Evolutionary conservation across 2,888 invertebrate species (phyloP).

Genomic region (Furcula furcula): DNA sequence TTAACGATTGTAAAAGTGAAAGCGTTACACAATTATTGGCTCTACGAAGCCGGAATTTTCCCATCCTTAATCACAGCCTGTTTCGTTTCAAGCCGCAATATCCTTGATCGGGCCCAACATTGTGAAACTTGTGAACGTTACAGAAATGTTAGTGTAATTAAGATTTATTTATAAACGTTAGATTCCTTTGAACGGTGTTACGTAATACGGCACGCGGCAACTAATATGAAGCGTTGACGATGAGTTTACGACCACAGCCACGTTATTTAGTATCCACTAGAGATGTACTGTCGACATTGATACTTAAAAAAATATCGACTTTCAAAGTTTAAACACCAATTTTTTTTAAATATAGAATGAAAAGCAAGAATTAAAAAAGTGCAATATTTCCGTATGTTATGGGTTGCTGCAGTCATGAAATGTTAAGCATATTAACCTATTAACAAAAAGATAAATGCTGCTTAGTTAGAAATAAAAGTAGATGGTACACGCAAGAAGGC

Average conservation of each 20-base stretch:
- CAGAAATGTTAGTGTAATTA: conserved; percentile 24
- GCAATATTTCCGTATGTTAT: too few species aligned
- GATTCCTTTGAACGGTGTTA: conserved; percentile 22
- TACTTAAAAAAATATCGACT: too few species aligned
- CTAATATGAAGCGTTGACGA: conserved; percentile 31
- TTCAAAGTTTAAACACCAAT: too few species aligned
- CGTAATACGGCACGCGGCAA: conserved; percentile 17
- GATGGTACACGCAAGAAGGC: too few species aligned
- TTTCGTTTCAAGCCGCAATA: conserved; percentile 15
- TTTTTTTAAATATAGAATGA: too few species aligned
- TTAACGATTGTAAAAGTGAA: conserved; percentile 3
- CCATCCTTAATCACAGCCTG: conserved; percentile 1
- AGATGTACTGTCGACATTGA: not conserved
- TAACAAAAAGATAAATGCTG: too few species aligned
- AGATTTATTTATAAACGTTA: conserved; percentile 25
- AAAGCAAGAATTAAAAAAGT: too few species aligned
- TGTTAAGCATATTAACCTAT: too few species aligned
- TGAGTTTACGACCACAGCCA: conserved; percentile 31
- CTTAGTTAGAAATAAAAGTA: too few species aligned
- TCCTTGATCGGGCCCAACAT: conserved; percentile 22
- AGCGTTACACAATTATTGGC: not conserved
- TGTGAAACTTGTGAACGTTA: conserved; percentile 10
- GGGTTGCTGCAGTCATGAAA: too few species aligned
- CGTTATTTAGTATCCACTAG: conserved; percentile 25
- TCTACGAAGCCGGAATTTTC: not conserved